Base-by-base conservation (phyloP, 2,888 invertebrate genomes). In the Heliothis peltigera region DNA sequence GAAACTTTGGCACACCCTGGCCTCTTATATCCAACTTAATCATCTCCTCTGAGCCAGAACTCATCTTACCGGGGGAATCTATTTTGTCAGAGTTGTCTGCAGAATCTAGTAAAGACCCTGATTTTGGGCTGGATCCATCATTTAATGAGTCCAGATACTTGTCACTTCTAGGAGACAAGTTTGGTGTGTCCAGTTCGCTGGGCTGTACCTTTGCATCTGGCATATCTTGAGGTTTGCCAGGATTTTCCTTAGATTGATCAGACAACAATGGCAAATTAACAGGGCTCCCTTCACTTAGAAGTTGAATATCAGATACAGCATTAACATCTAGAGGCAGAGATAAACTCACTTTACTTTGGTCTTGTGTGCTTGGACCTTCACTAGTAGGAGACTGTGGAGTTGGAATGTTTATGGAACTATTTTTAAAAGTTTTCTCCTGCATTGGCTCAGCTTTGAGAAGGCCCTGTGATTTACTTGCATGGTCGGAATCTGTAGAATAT, bases 21-120 rank as follows among this genome's bases (percentile, higher is more conserved):
- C 95, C 95, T 84, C 95, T 85, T 42, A 95, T 95, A 80, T 95
- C 95, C 63, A 95, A 72, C 68, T 94, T 95, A 55, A 95, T 95
- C 7, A 95, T 92, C 75, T 95, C 95, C 70, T 95, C 95, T 35
- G 95, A 95, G 0, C 85, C 90, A 51, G 93, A 92, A 76, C 89
- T 91, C 8, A 77, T 73, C 75, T 84, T 89, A 8, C 85, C 84
- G 0, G 79, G 74, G 2, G 86, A 88, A 52, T 85, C 82, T 39
- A 79, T 85, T 54, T 82, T 79, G 68, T 81, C 84, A 28, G 79
- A 81, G 55, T 79, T 77, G 7, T 84, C 84, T 47, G 72, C 82
- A n/a, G 77, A 78, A 28, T 83, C 80, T 49, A 80, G 71, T 46
- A 82, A 62, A 18, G 85, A 84, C 60, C 84, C 78, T 19, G 85